A percentile compares a stretch with the other conserved stretches of the same genome.
phyloP scores from a whole-genome alignment of 1,140 invertebrate species.

The Theocolax elegans region DNA sequence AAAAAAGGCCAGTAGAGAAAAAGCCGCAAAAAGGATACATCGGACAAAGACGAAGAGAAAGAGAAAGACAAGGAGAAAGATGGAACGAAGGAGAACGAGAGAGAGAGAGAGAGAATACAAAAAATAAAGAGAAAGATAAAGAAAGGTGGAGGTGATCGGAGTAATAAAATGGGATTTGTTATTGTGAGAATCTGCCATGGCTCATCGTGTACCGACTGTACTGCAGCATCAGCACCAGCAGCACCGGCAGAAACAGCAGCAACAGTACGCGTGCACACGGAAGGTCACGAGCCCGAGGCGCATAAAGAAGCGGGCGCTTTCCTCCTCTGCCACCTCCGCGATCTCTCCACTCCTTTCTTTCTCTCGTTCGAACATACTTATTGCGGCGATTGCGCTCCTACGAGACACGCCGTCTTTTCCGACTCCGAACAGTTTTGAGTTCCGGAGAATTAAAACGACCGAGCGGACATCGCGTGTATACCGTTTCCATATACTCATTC shows the following conservation, averaged over 20 bases:
- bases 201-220: conserved; percentile 44
- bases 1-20: not conserved
- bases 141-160: conserved; percentile 6
- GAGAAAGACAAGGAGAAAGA: conserved; percentile 1
- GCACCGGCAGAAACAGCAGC: too few relatives aligned
- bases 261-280: conserved; percentile 28
- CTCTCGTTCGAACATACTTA: too few relatives aligned
- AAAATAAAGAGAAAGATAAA: conserved; percentile 13
- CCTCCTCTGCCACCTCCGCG: conserved; percentile 39
- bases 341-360: too few relatives aligned
- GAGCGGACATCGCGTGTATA: too few relatives aligned
- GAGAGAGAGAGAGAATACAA: not conserved
- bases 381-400: too few relatives aligned
- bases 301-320: conserved; percentile 44
- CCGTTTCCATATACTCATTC: too few relatives aligned
- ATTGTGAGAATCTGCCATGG: conserved; percentile 46
- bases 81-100: not conserved
- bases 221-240: conserved; percentile 47
- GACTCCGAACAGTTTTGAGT: too few relatives aligned
- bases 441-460: too few relatives aligned
- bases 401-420: too few relatives aligned
- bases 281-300: conserved; percentile 48
- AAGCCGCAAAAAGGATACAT: too few relatives aligned
- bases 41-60: conserved; percentile 31
- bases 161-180: conserved; percentile 53